These are phyloP conservation scores for Eupithecia dodoneata DNA, from an alignment of 2,888 invertebrate genomes.

Conservation along the genomic window DNA sequence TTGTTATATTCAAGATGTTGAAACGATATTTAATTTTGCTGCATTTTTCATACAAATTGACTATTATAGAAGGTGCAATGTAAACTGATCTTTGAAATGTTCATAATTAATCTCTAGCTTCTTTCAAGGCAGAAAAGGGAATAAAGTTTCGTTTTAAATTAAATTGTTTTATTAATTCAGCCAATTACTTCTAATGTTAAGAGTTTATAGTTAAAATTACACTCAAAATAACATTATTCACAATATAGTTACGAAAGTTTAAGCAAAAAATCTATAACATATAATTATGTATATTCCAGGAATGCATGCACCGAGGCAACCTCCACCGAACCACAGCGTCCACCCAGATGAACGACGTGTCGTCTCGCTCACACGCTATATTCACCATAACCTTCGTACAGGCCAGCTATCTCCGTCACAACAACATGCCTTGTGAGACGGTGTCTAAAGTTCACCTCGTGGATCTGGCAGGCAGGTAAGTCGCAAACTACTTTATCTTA, in stretches of 20 bases:
- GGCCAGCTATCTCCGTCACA: constrained; percentile 90
- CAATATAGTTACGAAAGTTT: not conserved
- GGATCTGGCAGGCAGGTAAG: constrained; percentile 93
- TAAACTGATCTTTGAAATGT: too few relatives aligned
- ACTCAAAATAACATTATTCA: too few relatives aligned
- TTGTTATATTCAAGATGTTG: too few relatives aligned
- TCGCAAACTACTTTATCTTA: constrained; percentile 60
- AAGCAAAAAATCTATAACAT: not conserved
- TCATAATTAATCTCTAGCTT: too few relatives aligned
- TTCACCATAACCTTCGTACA: constrained; percentile 96
- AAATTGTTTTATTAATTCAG: too few relatives aligned
- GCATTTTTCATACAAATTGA: too few relatives aligned
- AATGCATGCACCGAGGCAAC: constrained; percentile 92
- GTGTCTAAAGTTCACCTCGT: constrained; percentile 95
- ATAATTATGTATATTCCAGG: constrained; percentile 69
- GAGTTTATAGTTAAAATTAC: too few relatives aligned
- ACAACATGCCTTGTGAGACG: constrained; percentile 94
- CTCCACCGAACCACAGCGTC: constrained; percentile 93
- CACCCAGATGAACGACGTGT: constrained; percentile 96
- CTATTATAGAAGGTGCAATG: too few relatives aligned
- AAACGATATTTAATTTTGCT: too few relatives aligned
- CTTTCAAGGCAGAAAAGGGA: too few relatives aligned
- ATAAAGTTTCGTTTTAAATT: too few relatives aligned
- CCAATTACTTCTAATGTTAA: too few relatives aligned
- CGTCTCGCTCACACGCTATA: constrained; percentile 95